A percentile compares a stretch with the other conserved stretches of the same genome.
Conservation (phyloP, 2,113 vertebrate genomes). For the Hippotragus niger region DNA sequence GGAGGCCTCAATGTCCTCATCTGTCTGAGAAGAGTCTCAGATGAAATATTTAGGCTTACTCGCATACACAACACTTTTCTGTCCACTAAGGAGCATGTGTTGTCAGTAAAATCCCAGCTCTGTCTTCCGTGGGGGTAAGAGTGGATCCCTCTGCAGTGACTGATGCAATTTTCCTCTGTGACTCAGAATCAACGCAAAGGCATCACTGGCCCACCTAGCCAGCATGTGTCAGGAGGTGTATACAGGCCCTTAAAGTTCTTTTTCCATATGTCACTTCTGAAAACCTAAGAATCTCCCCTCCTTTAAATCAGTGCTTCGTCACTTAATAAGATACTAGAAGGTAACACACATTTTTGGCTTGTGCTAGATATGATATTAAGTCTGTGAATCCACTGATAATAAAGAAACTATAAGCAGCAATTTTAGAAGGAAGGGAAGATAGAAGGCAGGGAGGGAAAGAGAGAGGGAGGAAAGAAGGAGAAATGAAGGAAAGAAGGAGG, state of each 20-base stretch:
- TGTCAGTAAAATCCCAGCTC: neutral
- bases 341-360: neutral
- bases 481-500: neutral
- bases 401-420: neutral
- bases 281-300: neutral
- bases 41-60: neutral
- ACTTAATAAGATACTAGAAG: neutral
- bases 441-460: too few relatives aligned
- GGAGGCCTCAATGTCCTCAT: neutral
- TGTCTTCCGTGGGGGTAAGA: neutral
- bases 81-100: neutral
- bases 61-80: neutral
- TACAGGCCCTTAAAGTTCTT: neutral
- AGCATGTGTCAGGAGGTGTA: rapidly evolving
- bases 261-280: neutral
- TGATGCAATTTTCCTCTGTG: neutral
- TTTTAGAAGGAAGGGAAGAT: neutral
- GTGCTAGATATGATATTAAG: neutral
- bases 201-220: neutral
- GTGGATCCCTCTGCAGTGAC: neutral
- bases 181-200: neutral
- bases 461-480: too few relatives aligned
- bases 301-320: neutral
- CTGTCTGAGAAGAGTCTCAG: neutral
- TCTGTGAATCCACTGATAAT: neutral